phyloP scores from a whole-genome alignment of 2,888 invertebrate genomes.

The Tupiocoris notatus region DNA sequence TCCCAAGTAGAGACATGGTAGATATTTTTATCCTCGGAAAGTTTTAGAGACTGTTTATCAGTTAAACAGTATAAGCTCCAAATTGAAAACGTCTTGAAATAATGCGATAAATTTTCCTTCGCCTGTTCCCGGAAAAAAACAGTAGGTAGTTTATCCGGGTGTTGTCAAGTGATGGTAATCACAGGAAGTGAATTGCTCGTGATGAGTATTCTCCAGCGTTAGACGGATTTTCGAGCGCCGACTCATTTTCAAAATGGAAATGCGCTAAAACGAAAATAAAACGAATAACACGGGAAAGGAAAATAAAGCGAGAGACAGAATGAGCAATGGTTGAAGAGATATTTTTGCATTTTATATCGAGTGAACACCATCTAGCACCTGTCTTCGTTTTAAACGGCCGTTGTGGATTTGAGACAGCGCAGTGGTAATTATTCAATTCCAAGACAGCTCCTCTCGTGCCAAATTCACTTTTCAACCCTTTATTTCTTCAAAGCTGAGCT shows the following conservation, averaged over 20 bases:
- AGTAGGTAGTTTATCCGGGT: not conserved
- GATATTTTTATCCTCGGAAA: too few species aligned
- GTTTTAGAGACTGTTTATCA: too few species aligned
- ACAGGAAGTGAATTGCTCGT: not conserved
- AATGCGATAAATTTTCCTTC: too few species aligned
- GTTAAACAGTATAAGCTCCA: too few species aligned
- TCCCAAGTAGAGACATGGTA: too few species aligned
- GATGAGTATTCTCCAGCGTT: not conserved
- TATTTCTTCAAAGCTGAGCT: conserved; percentile 12
- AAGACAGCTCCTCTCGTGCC: conserved; percentile 5
- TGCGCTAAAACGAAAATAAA: conserved; percentile 16
- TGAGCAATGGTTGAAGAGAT: conserved; percentile 27
- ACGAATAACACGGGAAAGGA: not conserved
- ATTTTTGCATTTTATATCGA: conserved; percentile 36
- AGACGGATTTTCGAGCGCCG: not conserved
- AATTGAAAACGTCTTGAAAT: too few species aligned
- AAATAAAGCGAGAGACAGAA: not conserved
- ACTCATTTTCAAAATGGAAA: conserved; percentile 19
- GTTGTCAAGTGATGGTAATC: not conserved
- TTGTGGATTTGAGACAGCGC: conserved; percentile 30
- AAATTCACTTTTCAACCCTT: conserved; percentile 29
- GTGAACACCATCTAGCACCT: conserved; percentile 31
- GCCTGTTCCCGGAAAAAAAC: too few species aligned
- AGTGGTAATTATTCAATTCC: conserved; percentile 36
- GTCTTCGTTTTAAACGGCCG: conserved; percentile 15